Conservation (phyloP, 92 coral and sea anemone genomes). For the Galaxea fascicularis region DNA sequence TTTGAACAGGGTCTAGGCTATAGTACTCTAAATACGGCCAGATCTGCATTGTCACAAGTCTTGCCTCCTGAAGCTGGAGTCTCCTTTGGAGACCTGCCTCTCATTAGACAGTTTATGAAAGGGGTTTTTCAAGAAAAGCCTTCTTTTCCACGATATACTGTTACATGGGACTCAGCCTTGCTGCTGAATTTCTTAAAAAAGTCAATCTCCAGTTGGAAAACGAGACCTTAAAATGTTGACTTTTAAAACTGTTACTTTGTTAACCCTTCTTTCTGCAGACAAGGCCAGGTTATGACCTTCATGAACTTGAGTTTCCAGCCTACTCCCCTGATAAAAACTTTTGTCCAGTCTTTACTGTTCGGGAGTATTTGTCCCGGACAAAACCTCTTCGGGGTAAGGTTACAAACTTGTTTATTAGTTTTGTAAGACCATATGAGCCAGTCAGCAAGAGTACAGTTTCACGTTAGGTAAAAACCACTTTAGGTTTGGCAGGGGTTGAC, state of each 20-base stretch:
- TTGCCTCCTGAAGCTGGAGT: constrained; percentile 55
- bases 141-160: constrained; percentile 53
- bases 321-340: background rate
- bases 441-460: constrained; percentile 7
- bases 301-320: constrained; percentile 46
- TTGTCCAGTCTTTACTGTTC: constrained; percentile 14
- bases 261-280: constrained; percentile 48
- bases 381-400: constrained; percentile 16
- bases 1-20: constrained; percentile 54
- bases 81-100: constrained; percentile 55
- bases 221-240: constrained; percentile 54
- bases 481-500: constrained; percentile 30
- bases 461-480: constrained; percentile 25
- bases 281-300: constrained; percentile 54
- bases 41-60: constrained; percentile 45
- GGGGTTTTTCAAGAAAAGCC: constrained; percentile 69
- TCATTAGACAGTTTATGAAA: constrained; percentile 55
- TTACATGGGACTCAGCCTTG: constrained; percentile 52
- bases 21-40: constrained; percentile 61
- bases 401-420: constrained; percentile 9
- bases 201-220: constrained; percentile 29
- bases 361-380: constrained; percentile 17
- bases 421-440: constrained; percentile 11
- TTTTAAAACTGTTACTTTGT: constrained; percentile 41
- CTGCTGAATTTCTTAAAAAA: constrained; percentile 29